Conservation (phyloP, 2,797 vertebrate genomes). For the Pelochelys cantorii region DNA sequence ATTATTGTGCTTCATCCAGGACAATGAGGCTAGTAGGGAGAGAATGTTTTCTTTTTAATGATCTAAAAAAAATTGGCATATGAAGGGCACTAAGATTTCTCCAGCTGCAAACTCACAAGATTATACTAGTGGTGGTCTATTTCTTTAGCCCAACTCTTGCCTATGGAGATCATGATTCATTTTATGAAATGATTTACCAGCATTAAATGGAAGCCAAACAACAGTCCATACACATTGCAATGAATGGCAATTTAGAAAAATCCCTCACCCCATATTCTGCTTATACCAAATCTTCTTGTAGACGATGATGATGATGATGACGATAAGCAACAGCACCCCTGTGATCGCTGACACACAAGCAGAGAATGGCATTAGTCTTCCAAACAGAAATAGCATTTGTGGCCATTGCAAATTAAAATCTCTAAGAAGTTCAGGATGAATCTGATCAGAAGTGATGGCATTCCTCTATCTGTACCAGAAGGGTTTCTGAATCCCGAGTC, state of each 20-base stretch:
- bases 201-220: not conserved
- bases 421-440: not conserved
- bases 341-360: constrained; percentile 55
- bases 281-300: constrained; percentile 47
- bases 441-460: no score
- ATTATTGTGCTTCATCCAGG: not conserved
- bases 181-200: fast-evolving
- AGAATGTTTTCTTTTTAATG: not conserved
- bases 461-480: not conserved
- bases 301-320: constrained; percentile 40
- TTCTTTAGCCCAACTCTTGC: not conserved
- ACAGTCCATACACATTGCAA: not conserved
- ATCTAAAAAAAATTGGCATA: not conserved
- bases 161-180: no score
- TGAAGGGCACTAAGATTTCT: not conserved
- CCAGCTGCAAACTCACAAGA: not conserved
- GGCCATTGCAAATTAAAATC: not conserved
- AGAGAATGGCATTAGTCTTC: fast-evolving
- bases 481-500: not conserved
- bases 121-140: not conserved
- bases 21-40: not conserved
- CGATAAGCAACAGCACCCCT: constrained; percentile 26
- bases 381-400: not conserved
- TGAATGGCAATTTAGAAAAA: not conserved
- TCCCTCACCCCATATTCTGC: constrained; percentile 74